Evolutionary conservation across 2,113 vertebrate genomes (phyloP).

Genomic region (Pteropus alecto): DNA sequence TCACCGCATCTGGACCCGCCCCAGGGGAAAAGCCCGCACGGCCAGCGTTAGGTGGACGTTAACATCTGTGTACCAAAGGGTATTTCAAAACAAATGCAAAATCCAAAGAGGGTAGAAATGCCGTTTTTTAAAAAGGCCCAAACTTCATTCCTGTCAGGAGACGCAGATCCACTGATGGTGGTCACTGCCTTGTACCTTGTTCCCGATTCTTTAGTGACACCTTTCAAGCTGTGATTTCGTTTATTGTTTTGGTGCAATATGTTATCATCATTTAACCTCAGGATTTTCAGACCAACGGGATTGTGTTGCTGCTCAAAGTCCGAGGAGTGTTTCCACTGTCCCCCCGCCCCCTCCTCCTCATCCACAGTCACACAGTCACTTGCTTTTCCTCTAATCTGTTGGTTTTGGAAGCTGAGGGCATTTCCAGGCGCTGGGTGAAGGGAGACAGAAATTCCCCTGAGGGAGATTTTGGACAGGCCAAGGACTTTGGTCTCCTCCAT

Average conservation of each 20-base stretch:
- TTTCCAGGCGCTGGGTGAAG: background rate
- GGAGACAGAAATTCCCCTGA: background rate
- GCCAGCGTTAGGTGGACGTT: background rate
- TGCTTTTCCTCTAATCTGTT: background rate
- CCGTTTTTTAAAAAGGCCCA: background rate
- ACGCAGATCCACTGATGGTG: background rate
- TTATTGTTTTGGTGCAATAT: conserved; percentile 84
- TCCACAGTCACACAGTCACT: background rate
- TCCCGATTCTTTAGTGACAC: conserved; percentile 47
- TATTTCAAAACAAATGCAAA: background rate
- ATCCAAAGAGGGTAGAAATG: background rate
- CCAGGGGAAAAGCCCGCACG: background rate
- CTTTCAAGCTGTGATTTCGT: conserved; percentile 67
- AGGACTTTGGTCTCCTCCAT: conserved; percentile 48
- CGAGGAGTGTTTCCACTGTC: conserved; percentile 47
- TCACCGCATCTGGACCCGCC: background rate
- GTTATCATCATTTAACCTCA: conserved; percentile 79
- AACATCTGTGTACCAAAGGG: background rate
- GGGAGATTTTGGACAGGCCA: background rate
- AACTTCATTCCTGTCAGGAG: background rate
- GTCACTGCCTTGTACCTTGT: background rate
- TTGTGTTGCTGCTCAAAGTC: conserved; percentile 76
- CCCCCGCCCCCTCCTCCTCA: background rate
- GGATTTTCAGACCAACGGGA: conserved; percentile 76
- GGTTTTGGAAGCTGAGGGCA: background rate